Evolutionary conservation across 2,797 vertebrate species (phyloP).

Genomic region (Rhincodon typus): DNA sequence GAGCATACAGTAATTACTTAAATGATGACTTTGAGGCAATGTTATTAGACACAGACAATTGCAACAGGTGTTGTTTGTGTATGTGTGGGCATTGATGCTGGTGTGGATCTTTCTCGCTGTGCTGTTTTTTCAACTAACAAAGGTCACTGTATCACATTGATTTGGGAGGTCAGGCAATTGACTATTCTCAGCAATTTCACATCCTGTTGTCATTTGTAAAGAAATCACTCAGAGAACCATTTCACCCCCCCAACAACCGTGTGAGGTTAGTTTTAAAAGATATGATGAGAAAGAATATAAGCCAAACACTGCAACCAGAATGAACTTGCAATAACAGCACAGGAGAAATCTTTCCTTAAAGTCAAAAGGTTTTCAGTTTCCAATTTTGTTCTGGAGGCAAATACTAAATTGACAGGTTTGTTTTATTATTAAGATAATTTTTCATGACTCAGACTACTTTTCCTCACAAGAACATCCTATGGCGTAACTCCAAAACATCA

Average conservation of each 20-base stretch:
- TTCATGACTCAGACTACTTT: background rate
- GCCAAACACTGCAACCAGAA: background rate
- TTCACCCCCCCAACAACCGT: background rate
- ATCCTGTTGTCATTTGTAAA: background rate
- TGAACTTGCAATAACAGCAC: background rate
- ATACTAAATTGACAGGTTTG: background rate
- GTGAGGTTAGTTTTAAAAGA: background rate
- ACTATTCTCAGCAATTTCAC: background rate
- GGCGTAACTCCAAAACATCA: no score
- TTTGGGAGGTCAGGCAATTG: background rate
- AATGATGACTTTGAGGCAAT: background rate
- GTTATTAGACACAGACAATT: background rate
- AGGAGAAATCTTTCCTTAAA: background rate
- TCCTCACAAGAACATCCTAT: background rate
- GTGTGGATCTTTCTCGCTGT: background rate
- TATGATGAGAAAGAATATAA: background rate
- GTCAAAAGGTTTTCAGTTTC: background rate
- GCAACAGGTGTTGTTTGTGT: background rate
- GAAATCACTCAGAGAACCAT: background rate
- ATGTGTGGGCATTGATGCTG: background rate
- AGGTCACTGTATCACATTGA: background rate
- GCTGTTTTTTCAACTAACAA: background rate
- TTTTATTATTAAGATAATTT: background rate
- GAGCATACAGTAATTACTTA: background rate
- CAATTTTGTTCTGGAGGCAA: background rate